Percentiles rank a stretch among this genome's conserved stretches.
phyloP scores from a whole-genome alignment of 2,797 vertebrate genomes.

The Echeneis naucrates region DNA sequence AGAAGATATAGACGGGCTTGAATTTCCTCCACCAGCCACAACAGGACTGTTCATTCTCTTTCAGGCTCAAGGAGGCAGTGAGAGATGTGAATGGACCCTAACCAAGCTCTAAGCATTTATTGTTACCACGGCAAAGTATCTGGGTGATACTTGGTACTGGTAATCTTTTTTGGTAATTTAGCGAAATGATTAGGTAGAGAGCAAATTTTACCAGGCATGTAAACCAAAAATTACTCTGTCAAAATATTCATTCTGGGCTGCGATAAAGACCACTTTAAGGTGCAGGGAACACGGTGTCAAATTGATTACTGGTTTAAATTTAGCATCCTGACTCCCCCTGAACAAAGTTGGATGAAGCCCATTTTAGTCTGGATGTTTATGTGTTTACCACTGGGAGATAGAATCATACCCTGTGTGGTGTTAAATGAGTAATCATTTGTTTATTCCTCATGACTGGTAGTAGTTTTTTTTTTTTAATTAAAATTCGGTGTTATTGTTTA shows the following conservation, averaged over 20 bases:
- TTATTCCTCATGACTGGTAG: background rate
- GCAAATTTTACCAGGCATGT: slow-evolving; percentile 17
- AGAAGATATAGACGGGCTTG: background rate
- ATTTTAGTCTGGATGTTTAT: background rate
- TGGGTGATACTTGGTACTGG: background rate
- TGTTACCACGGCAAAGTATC: slow-evolving; percentile 6
- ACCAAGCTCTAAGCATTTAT: slow-evolving; percentile 36
- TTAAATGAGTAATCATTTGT: background rate
- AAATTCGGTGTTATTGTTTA: background rate
- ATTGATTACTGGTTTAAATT: slow-evolving; percentile 13
- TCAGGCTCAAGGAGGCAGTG: slow-evolving; percentile 22
- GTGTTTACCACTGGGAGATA: background rate
- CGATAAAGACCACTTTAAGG: background rate
- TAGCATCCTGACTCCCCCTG: background rate
- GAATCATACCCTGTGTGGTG: background rate
- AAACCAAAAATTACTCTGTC: slow-evolving; percentile 1
- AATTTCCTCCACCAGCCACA: background rate
- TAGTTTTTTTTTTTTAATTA: background rate
- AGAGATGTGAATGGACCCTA: slow-evolving; percentile 17
- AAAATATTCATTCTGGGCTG: slow-evolving; percentile 2
- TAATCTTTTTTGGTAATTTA: slow-evolving; percentile 10
- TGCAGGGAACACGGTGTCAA: slow-evolving; percentile 9
- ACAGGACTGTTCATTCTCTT: slow-evolving; percentile 8
- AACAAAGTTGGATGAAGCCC: background rate
- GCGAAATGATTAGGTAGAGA: slow-evolving; percentile 9